These are phyloP conservation scores for Drosophila ezoana DNA, from an alignment of 2,888 invertebrate genomes.

Conservation along the genomic window DNA sequence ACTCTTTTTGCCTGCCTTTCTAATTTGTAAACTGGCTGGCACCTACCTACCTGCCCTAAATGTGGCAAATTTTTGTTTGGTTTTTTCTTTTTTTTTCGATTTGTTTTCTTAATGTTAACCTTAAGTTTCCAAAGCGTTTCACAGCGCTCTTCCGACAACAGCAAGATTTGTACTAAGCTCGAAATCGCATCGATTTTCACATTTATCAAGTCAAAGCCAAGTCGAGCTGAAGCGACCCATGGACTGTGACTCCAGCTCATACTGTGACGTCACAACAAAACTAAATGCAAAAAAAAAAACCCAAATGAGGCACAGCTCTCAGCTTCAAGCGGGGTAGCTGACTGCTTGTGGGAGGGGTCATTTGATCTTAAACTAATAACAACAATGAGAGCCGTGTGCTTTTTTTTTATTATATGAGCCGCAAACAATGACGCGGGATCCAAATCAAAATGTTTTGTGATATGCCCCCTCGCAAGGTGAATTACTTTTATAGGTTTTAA, in stretches of 20 bases:
- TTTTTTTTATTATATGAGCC: constrained; percentile 41
- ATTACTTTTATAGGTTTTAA: constrained; percentile 22
- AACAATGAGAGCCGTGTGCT: constrained; percentile 44
- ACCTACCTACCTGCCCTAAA: constrained; percentile 71
- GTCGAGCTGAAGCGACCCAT: constrained; percentile 20
- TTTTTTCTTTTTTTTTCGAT: constrained; percentile 12
- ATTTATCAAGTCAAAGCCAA: constrained; percentile 66
- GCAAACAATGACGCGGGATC: constrained; percentile 73
- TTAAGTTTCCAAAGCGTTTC: constrained; percentile 49
- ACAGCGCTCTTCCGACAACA: constrained; percentile 54
- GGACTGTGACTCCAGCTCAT: constrained; percentile 20
- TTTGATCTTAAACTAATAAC: constrained; percentile 42
- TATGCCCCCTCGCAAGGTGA: constrained; percentile 16
- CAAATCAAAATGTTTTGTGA: constrained; percentile 60
- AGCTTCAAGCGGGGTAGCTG: constrained; percentile 11
- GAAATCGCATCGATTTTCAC: constrained; percentile 67
- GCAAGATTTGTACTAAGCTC: constrained; percentile 72
- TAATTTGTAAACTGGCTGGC: constrained; percentile 55
- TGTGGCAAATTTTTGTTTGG: constrained; percentile 32
- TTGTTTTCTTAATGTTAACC: constrained; percentile 55
- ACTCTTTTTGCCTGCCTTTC: constrained; percentile 56
- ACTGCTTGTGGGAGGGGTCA: neutral
- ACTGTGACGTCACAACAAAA: constrained; percentile 64
- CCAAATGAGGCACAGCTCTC: constrained; percentile 41
- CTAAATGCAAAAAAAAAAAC: constrained; percentile 44